Base-by-base conservation (phyloP, 2,113 vertebrate genomes). In the Urocynchramus pylzowi region DNA sequence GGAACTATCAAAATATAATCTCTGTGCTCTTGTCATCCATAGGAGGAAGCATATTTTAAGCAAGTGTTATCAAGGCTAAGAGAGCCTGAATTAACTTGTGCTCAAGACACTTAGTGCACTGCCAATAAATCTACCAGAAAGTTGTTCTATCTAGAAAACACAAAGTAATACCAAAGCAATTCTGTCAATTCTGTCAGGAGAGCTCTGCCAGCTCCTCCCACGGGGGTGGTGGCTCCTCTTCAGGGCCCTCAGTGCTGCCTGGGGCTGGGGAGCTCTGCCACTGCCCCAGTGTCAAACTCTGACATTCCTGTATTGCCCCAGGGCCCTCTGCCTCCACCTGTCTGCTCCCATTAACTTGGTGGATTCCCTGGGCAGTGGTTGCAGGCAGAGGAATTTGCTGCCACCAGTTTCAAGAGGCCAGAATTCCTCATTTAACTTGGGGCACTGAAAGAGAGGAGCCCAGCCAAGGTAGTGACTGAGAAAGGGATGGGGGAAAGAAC, bases 81-180 rank as follows among this genome's bases (percentile, higher is more conserved):
- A 85, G 42, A 77, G 85, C 39, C 71, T 53, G 86, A 91, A 94
- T 90, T 94, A 85, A 88, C 70, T 91, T 23, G 33, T 75, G 77
- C 42, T 71, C 39, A 33, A 54, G 74, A 50, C 41, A 42, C 45
- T 78, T 11, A 45, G 24, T 13, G 45, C 27, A 28, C 50, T 81
- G 56, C 19, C 76, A 86, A 37, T 84, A 90, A 80, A 90, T 71
- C 44, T 11, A 26, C 20, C 21, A 13, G 28, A 4, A 60, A 63
- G 39, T 23, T 79, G 59, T 6, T 67, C 27, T 21, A 9, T 10
- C 16, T 47, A 22, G 41, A 84, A 95, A 87, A 74, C 0, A 37
- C 3, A 23, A 35, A 61, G 27, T 3, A 53, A 71, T 6, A 26
- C 3, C 52, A 19, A 71, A 35, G 33, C 53, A 87, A 37, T 45